Evolutionary conservation across 2,797 vertebrate species (phyloP).

Genomic region (Schizopygopsis pylzovi): DNA sequence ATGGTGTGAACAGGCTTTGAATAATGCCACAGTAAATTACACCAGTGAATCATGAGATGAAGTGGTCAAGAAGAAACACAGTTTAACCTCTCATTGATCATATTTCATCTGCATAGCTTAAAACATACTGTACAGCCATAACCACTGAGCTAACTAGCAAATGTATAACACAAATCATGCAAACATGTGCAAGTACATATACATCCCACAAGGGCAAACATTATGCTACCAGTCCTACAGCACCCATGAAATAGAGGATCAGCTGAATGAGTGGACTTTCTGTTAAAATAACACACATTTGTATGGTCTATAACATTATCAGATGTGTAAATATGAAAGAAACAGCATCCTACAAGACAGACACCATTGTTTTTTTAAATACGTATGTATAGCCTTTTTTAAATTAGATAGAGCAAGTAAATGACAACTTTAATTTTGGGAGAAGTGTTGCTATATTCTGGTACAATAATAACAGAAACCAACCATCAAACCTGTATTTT

Average conservation of each 20-base stretch:
- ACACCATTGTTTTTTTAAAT: background rate
- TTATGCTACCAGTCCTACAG: conserved; percentile 68
- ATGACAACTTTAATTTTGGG: background rate
- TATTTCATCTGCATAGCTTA: background rate
- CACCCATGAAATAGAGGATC: conserved; percentile 68
- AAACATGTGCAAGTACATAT: conserved; percentile 9
- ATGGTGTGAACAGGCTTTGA: background rate
- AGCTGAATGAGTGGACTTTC: conserved; percentile 65
- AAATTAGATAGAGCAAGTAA: background rate
- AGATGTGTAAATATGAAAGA: background rate
- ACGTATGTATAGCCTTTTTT: background rate
- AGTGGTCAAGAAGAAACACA: background rate
- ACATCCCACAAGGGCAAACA: conserved; percentile 60
- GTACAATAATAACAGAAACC: background rate
- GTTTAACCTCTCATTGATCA: background rate
- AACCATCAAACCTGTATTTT: background rate
- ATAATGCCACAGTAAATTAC: background rate
- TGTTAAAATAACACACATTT: conserved; percentile 72
- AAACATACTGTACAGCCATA: background rate
- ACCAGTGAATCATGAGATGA: background rate
- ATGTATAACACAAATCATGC: conserved; percentile 38
- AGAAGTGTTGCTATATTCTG: background rate
- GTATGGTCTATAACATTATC: conserved; percentile 30
- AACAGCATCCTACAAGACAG: conserved; percentile 17
- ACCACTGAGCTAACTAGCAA: background rate